phyloP scores from a whole-genome alignment of 1,140 invertebrate species.

The Lanistes nyassanus region DNA sequence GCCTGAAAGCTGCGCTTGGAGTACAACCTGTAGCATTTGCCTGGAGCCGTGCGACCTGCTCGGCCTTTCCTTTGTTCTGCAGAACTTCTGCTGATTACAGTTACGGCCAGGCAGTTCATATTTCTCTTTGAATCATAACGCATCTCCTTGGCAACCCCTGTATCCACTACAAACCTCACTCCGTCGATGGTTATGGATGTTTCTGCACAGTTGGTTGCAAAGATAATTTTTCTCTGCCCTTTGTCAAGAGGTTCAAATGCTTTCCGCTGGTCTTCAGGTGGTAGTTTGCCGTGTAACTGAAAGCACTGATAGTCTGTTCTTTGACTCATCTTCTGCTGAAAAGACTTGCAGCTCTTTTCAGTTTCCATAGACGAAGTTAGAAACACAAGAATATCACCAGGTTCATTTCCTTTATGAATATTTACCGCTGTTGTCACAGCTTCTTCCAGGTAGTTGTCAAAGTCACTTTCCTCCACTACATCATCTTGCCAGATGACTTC shows the following conservation, averaged over 20 bases:
- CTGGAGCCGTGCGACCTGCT: constrained; percentile 55
- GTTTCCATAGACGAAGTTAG: constrained; percentile 75
- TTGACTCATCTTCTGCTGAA: constrained; percentile 25
- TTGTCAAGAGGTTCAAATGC: constrained; percentile 48
- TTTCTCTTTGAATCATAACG: constrained; percentile 55
- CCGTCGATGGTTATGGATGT: constrained; percentile 65
- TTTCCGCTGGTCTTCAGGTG: constrained; percentile 91
- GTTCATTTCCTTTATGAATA: constrained; percentile 89
- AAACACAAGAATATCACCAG: constrained; percentile 96
- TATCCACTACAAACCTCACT: constrained; percentile 63
- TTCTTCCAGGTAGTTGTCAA: constrained; percentile 90
- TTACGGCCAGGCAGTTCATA: constrained; percentile 46
- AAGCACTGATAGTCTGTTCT: constrained; percentile 41
- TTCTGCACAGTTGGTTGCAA: constrained; percentile 65
- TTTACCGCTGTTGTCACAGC: constrained; percentile 94
- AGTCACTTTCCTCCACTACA: constrained; percentile 82
- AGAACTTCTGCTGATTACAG: constrained; percentile 51
- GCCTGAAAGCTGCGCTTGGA: constrained; percentile 42
- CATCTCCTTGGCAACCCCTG: constrained; percentile 60
- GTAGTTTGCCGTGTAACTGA: constrained; percentile 95
- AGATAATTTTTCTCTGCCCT: constrained; percentile 58
- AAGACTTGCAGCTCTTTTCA: constrained; percentile 48
- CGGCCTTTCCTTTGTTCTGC: constrained; percentile 62
- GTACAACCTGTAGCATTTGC: constrained; percentile 61
- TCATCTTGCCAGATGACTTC: constrained; percentile 91